Evolutionary conservation across 2,888 invertebrate species (phyloP).

Genomic region (Drosophila melanocephala): DNA sequence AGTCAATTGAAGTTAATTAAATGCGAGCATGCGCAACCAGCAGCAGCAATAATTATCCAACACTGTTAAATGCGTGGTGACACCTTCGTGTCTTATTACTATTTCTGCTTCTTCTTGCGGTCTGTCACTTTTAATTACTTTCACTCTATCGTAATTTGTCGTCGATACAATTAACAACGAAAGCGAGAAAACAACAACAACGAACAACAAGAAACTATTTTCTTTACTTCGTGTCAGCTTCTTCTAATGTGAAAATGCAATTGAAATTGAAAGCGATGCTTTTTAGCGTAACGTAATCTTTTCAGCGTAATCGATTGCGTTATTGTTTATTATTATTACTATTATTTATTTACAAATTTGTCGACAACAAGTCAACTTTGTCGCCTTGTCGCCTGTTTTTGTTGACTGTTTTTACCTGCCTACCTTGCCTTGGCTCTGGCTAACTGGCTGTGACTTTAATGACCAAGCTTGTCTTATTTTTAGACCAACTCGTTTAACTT

Average conservation of each 20-base stretch:
- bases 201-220: conserved; percentile 9
- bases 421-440: conserved; percentile 23
- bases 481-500: conserved; percentile 69
- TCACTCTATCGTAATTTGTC: conserved; percentile 72
- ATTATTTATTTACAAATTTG: conserved; percentile 51
- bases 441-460: conserved; percentile 35
- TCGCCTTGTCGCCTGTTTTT: conserved; percentile 20
- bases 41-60: conserved; percentile 45
- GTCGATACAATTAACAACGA: conserved; percentile 55
- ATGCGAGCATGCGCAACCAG: conserved; percentile 51
- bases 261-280: conserved; percentile 57
- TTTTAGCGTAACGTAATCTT: conserved; percentile 12
- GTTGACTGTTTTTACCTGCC: conserved; percentile 11
- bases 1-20: conserved; percentile 76
- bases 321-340: conserved; percentile 22
- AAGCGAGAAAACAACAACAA: conserved; percentile 33
- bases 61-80: conserved; percentile 57
- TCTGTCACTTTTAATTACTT: conserved; percentile 71
- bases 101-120: conserved; percentile 17
- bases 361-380: conserved; percentile 30
- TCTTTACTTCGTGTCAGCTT: conserved; percentile 16
- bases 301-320: conserved; percentile 50
- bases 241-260: conserved; percentile 42
- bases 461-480: conserved; percentile 55
- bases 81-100: conserved; percentile 53